Percentiles rank a stretch among this genome's conserved stretches.
Conservation (phyloP, 35 echinoderm and acorn worm genomes). For the Eucidaris tribuloides region DNA sequence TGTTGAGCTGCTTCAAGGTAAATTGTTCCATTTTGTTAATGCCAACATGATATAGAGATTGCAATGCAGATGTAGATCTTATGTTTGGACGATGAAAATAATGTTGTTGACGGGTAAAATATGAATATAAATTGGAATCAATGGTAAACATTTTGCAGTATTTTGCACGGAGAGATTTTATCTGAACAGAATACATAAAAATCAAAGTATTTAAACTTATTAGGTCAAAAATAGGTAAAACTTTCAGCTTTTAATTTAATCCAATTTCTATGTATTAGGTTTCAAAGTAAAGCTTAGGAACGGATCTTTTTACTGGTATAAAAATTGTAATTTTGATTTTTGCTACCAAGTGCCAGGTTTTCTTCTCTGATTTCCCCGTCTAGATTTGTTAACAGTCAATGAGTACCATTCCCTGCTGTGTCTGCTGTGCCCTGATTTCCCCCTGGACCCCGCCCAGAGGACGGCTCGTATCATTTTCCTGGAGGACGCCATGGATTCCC, state of each 20-base stretch:
- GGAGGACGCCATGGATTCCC: constrained; percentile 92
- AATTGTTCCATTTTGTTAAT: too few relatives aligned
- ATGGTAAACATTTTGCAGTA: background rate
- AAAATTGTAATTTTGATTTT: too few relatives aligned
- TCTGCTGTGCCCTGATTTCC: constrained; percentile 87
- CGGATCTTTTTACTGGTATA: background rate
- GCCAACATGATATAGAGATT: background rate
- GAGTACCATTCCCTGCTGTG: constrained; percentile 93
- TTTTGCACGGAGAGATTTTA: background rate
- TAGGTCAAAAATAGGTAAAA: too few relatives aligned
- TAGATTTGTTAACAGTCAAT: constrained; percentile 85
- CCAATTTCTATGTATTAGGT: too few relatives aligned
- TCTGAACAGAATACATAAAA: background rate
- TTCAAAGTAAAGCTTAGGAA: background rate
- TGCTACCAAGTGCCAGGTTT: background rate
- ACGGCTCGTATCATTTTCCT: constrained; percentile 94
- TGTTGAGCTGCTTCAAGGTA: too few relatives aligned
- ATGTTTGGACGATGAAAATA: too few relatives aligned
- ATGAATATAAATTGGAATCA: too few relatives aligned
- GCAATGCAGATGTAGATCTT: too few relatives aligned
- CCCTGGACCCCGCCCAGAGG: constrained; percentile 73
- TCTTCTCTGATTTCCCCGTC: background rate
- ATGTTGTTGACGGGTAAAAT: too few relatives aligned
- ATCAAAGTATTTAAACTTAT: too few relatives aligned
- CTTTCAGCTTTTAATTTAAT: background rate